phyloP scores from a whole-genome alignment of 2,888 invertebrate species.

The Lordiphosa fenestrarum region DNA sequence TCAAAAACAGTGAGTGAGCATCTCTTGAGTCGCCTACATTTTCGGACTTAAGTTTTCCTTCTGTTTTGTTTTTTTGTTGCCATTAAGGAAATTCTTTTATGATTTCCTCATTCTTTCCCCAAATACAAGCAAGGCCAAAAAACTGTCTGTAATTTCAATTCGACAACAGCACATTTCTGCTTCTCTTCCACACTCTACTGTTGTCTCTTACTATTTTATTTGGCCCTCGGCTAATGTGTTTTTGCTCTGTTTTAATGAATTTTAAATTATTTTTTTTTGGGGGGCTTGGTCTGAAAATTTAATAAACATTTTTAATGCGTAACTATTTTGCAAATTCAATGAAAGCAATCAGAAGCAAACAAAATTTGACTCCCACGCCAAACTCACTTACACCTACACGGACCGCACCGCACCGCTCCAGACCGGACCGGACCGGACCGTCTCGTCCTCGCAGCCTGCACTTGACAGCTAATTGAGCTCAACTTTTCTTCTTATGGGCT shows the following conservation, averaged over 20 bases:
- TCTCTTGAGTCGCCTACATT: not conserved
- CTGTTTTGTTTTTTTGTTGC: slow-evolving; percentile 17
- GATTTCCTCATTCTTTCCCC: slow-evolving; percentile 28
- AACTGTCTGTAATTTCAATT: slow-evolving; percentile 38
- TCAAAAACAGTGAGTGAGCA: not conserved
- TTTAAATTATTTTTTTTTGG: slow-evolving; percentile 48
- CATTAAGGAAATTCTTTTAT: slow-evolving; percentile 38
- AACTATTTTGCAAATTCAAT: slow-evolving; percentile 45
- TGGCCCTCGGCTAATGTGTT: slow-evolving; percentile 41
- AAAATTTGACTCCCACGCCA: not conserved
- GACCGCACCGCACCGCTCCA: not conserved
- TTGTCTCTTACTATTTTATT: slow-evolving; percentile 3
- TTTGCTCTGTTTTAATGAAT: slow-evolving; percentile 54
- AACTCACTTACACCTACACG: not conserved
- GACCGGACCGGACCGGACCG: not conserved
- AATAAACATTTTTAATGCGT: slow-evolving; percentile 46
- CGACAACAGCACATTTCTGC: slow-evolving; percentile 15
- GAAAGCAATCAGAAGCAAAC: slow-evolving; percentile 19
- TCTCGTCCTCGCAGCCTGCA: slow-evolving; percentile 32
- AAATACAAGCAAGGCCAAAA: slow-evolving; percentile 12
- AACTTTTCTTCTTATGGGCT: slow-evolving; percentile 42
- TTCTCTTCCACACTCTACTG: not conserved
- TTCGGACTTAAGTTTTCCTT: slow-evolving; percentile 12
- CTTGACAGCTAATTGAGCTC: slow-evolving; percentile 67
- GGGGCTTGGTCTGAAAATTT: slow-evolving; percentile 36